Percentiles rank a stretch among this genome's conserved stretches.
These are phyloP conservation scores for Conops quadrifasciatus DNA, from an alignment of 2,888 invertebrate species.

Conservation along the genomic window DNA sequence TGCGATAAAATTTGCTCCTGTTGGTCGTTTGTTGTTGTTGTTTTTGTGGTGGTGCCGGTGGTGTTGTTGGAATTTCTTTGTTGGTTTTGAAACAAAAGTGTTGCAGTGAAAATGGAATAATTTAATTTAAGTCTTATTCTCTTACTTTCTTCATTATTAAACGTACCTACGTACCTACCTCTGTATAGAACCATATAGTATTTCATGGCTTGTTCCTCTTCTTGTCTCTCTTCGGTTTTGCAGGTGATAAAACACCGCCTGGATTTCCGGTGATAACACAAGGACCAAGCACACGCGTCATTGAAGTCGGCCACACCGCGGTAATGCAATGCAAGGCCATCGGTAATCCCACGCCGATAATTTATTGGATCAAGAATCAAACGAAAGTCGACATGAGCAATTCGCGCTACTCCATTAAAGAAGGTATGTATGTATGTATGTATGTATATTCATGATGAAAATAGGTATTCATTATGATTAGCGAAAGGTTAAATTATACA, in stretches of 20 bases:
- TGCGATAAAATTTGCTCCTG: background rate
- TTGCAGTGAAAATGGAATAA: background rate
- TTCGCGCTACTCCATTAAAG: slow-evolving; percentile 84
- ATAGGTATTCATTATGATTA: too few relatives aligned
- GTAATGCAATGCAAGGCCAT: slow-evolving; percentile 88
- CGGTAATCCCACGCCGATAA: slow-evolving; percentile 82
- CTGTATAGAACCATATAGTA: background rate
- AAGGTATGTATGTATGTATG: slow-evolving; percentile 68
- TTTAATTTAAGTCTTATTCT: slow-evolving; percentile 4
- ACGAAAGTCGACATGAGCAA: slow-evolving; percentile 87
- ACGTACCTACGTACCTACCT: slow-evolving; percentile 21
- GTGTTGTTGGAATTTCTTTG: too few relatives aligned
- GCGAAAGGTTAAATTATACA: too few relatives aligned
- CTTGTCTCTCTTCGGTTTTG: slow-evolving; percentile 45
- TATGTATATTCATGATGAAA: too few relatives aligned
- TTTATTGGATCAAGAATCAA: slow-evolving; percentile 94
- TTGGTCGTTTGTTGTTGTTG: background rate
- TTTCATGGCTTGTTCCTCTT: slow-evolving; percentile 16
- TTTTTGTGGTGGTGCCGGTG: background rate
- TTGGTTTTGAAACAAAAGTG: too few relatives aligned
- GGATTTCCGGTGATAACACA: slow-evolving; percentile 92
- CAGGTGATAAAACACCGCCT: slow-evolving; percentile 84
- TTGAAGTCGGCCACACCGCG: slow-evolving; percentile 93
- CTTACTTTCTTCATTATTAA: slow-evolving; percentile 34
- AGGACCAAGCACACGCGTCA: slow-evolving; percentile 90